phyloP scores from a whole-genome alignment of 1,140 invertebrate genomes.

The Leptestheria dahalacensis region DNA sequence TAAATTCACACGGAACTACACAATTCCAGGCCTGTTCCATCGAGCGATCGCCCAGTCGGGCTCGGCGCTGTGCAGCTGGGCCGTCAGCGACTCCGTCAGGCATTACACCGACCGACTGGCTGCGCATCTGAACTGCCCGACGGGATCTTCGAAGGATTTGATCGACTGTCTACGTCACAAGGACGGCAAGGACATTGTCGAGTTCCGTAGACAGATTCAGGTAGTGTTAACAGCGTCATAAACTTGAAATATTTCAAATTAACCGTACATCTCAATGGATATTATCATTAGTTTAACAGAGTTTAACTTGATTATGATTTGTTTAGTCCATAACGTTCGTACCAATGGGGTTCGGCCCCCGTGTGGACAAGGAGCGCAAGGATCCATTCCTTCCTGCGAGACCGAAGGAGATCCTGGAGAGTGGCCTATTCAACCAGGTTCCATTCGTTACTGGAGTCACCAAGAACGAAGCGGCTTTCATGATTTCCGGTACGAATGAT shows the following conservation, averaged over 20 bases:
- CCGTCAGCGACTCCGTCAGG: constrained; percentile 42
- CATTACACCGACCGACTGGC: constrained; percentile 45
- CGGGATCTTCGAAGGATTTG: constrained; percentile 36
- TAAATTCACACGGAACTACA: too few species aligned
- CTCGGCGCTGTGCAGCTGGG: constrained; percentile 59
- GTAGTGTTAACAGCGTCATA: background rate
- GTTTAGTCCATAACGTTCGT: background rate
- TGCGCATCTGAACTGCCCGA: constrained; percentile 39
- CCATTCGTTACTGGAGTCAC: constrained; percentile 48
- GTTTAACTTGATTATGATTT: background rate
- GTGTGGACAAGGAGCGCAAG: constrained; percentile 24
- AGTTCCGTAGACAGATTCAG: background rate
- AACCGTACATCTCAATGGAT: background rate
- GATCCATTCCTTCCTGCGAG: constrained; percentile 45
- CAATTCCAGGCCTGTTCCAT: constrained; percentile 45
- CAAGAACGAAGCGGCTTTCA: constrained; percentile 41
- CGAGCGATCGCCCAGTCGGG: constrained; percentile 62
- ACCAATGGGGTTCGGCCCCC: constrained; percentile 12
- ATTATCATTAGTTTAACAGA: background rate
- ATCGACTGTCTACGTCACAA: constrained; percentile 43
- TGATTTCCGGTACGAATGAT: too few species aligned
- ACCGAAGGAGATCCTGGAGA: constrained; percentile 37
- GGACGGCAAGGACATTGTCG: constrained; percentile 30
- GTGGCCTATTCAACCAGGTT: constrained; percentile 42
- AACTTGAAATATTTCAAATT: background rate